A percentile compares a stretch with the other conserved stretches of the same genome.
phyloP scores from a whole-genome alignment of 2,797 vertebrate species.

The Moxostoma hubbsi region DNA sequence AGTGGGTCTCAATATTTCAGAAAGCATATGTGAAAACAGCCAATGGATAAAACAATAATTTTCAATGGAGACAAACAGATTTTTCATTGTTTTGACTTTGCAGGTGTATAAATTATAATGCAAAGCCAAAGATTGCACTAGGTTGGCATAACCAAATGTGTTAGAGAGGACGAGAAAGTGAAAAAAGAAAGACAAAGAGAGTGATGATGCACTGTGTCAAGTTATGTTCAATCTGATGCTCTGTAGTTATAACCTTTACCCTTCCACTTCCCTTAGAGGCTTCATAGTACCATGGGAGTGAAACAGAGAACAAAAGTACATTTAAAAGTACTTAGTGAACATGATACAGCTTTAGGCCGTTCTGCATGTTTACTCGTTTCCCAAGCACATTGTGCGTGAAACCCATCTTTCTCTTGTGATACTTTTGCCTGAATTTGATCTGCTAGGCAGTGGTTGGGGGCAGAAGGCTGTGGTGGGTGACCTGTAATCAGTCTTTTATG shows the following conservation, averaged over 20 bases:
- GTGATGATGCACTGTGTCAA: slow-evolving; percentile 69
- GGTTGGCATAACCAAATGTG: not conserved
- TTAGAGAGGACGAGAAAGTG: slow-evolving; percentile 45
- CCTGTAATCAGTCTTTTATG: slow-evolving; percentile 55
- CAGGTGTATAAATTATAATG: slow-evolving; percentile 13
- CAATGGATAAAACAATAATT: not conserved
- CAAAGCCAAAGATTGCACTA: not conserved
- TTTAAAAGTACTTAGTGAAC: slow-evolving; percentile 75
- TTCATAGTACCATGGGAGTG: slow-evolving; percentile 77
- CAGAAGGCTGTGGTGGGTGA: slow-evolving; percentile 33
- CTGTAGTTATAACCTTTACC: slow-evolving; percentile 81
- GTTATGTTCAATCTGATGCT: slow-evolving; percentile 81
- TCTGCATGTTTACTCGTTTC: slow-evolving; percentile 69
- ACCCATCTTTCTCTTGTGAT: slow-evolving; percentile 62
- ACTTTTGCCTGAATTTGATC: slow-evolving; percentile 68
- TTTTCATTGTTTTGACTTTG: slow-evolving; percentile 17
- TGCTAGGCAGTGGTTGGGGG: slow-evolving; percentile 46
- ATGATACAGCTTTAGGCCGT: slow-evolving; percentile 68
- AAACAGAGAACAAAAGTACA: slow-evolving; percentile 77
- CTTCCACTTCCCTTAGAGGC: slow-evolving; percentile 75
- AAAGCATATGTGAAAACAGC: not conserved
- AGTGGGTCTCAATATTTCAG: not conserved
- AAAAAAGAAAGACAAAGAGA: slow-evolving; percentile 44
- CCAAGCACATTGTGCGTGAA: slow-evolving; percentile 62
- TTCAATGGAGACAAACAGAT: not conserved